Conservation (phyloP, 2,888 invertebrate genomes). For the Noctua pronuba region DNA sequence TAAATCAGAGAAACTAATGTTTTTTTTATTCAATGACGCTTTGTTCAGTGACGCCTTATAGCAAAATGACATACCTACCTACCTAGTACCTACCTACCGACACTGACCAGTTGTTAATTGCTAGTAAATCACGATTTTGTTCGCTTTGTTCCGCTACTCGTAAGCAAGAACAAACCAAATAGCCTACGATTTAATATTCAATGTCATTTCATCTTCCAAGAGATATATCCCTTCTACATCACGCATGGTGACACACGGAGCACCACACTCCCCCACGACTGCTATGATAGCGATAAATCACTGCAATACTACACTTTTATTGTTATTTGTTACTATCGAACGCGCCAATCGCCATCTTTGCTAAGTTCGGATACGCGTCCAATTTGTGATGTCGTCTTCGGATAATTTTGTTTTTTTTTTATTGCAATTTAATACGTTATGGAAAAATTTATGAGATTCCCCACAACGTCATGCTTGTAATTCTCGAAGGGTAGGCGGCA, state of each 20-base stretch:
- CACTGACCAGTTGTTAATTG: neutral
- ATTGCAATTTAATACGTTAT: neutral
- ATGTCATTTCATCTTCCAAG: neutral
- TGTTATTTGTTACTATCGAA: slow-evolving; percentile 36
- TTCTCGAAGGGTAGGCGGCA: neutral
- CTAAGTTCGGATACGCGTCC: slow-evolving; percentile 25
- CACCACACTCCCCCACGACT: slow-evolving; percentile 19
- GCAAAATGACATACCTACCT: too few relatives aligned
- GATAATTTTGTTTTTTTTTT: slow-evolving; percentile 3
- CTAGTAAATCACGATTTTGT: neutral
- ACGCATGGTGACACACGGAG: slow-evolving; percentile 22
- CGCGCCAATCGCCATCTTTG: slow-evolving; percentile 36
- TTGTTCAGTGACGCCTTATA: neutral
- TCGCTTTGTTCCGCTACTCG: neutral
- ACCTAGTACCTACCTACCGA: neutral
- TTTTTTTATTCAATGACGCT: neutral
- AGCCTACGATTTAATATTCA: slow-evolving; percentile 5
- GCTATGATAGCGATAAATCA: slow-evolving; percentile 34
- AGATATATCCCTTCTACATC: neutral
- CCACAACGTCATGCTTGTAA: neutral
- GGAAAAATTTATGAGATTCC: neutral
- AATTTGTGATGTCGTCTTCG: slow-evolving; percentile 13
- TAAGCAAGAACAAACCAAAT: neutral
- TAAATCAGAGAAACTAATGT: too few relatives aligned
- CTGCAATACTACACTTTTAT: slow-evolving; percentile 29